These are phyloP conservation scores for Crossoptilon crossoptilon DNA, from an alignment of 2,797 vertebrate species.

Conservation along the genomic window DNA sequence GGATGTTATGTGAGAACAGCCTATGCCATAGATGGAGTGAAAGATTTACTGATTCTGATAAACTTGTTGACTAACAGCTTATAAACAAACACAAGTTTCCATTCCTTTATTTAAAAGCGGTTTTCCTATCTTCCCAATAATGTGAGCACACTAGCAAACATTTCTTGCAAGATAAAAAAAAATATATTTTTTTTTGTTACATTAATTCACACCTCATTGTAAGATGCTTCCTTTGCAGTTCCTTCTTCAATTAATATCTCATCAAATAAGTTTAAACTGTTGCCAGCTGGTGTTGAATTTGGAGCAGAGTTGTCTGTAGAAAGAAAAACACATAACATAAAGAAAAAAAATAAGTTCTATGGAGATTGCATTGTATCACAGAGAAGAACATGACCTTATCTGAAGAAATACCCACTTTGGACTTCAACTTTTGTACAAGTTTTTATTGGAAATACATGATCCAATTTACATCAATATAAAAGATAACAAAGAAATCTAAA, in stretches of 20 bases:
- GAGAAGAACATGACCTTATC: not conserved
- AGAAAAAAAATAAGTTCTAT: not conserved
- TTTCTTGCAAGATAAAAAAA: not conserved
- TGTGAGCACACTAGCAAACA: not conserved
- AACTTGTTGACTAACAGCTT: not conserved
- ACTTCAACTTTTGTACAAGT: not conserved
- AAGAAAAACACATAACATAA: not conserved
- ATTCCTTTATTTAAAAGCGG: not conserved
- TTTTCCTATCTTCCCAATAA: not conserved
- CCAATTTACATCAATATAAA: not conserved
- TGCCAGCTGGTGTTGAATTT: conserved; percentile 73
- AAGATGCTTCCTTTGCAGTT: conserved; percentile 87
- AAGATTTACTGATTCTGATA: not conserved
- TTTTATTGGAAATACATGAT: not conserved
- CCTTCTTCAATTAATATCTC: conserved; percentile 94
- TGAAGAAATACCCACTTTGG: not conserved
- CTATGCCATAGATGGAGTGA: not conserved
- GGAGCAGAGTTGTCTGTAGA: conserved; percentile 75
- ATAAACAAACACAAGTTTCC: not conserved
- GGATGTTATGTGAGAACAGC: not conserved
- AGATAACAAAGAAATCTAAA: not conserved
- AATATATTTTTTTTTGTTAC: not conserved
- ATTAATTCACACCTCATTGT: conserved; percentile 84
- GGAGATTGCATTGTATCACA: not conserved
- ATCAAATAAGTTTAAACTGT: conserved; percentile 94